Evolutionary conservation across 1,140 invertebrate species (phyloP).

Genomic region (Nilaparvata lugens): DNA sequence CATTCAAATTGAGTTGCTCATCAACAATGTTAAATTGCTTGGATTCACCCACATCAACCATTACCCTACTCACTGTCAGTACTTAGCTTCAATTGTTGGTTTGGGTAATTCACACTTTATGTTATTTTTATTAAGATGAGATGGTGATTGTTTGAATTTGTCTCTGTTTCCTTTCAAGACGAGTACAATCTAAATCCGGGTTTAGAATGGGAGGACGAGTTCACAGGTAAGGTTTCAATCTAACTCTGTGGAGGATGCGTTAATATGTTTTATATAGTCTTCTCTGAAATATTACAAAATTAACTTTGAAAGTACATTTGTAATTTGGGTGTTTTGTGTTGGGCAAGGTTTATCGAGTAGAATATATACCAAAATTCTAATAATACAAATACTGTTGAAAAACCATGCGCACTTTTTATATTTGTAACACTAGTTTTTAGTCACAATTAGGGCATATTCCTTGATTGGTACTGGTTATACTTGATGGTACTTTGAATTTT

Average conservation of each 20-base stretch:
- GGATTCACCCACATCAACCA: too few relatives aligned
- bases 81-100: neutral
- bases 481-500: too few relatives aligned
- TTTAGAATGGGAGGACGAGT: conserved; percentile 99
- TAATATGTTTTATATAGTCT: conserved; percentile 25
- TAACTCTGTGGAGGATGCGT: conserved; percentile 28
- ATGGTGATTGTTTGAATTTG: conserved; percentile 34
- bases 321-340: neutral
- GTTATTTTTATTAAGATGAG: conserved; percentile 11
- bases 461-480: too few relatives aligned
- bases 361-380: too few relatives aligned
- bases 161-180: conserved; percentile 77
- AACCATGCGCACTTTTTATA: neutral
- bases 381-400: neutral
- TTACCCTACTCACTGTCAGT: neutral
- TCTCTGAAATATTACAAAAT: conserved; percentile 1
- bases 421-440: neutral
- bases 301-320: neutral
- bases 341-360: neutral
- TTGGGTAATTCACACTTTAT: conserved; percentile 1
- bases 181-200: conserved; percentile 98
- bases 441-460: neutral
- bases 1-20: neutral
- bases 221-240: conserved; percentile 75
- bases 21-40: neutral